phyloP scores from a whole-genome alignment of 2,797 vertebrate genomes.

The Oceanodroma leucorhoa region DNA sequence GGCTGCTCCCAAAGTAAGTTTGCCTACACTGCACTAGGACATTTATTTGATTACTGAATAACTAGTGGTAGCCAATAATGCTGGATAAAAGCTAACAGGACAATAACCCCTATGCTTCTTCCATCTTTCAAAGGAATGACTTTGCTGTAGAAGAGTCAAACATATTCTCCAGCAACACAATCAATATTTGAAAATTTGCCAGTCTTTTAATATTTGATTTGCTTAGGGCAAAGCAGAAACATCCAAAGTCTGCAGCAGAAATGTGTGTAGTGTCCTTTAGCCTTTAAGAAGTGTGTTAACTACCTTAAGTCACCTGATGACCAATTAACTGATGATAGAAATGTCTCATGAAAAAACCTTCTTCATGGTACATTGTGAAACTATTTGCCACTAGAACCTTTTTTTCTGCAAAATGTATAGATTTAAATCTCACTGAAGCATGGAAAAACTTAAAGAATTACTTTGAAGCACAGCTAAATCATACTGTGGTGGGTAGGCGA shows the following conservation, averaged over 20 bases:
- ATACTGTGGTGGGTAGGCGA: fast-evolving
- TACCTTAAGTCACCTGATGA: not conserved
- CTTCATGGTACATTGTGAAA: not conserved
- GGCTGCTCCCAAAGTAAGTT: not conserved
- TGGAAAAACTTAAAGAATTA: not conserved
- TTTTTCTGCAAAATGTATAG: not conserved
- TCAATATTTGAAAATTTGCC: not conserved
- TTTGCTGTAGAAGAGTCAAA: not conserved
- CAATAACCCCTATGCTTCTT: not conserved
- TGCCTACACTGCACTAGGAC: not conserved
- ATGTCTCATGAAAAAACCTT: not conserved
- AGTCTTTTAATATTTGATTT: not conserved
- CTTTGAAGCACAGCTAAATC: not conserved
- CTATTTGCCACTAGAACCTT: not conserved
- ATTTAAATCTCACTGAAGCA: not conserved
- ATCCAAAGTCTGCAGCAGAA: not conserved
- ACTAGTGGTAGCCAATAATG: not conserved
- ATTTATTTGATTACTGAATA: not conserved
- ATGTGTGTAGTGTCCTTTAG: not conserved
- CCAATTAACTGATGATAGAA: not conserved
- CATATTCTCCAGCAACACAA: not conserved
- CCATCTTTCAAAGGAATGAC: not conserved
- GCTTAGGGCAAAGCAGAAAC: not conserved
- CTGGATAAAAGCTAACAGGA: not conserved
- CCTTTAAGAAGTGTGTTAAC: not conserved